Conservation (phyloP, 2,113 vertebrate genomes). For the Tyrannus savana region DNA sequence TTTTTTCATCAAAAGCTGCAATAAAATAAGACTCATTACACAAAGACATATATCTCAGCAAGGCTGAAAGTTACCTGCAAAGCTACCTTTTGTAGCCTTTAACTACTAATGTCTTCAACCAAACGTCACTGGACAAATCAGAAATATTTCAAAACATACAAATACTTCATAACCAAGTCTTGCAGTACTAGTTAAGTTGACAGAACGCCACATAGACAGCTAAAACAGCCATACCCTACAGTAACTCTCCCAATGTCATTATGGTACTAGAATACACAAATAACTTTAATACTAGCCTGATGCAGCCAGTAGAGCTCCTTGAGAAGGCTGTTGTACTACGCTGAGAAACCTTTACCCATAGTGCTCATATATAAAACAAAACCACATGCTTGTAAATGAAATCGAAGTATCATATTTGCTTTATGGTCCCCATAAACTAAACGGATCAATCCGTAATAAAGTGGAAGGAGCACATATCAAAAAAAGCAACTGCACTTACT, state of each 20-base stretch:
- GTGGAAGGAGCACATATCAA: neutral
- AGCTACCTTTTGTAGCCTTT: neutral
- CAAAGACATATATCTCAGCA: neutral
- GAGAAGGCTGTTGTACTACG: neutral
- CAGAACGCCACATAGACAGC: neutral
- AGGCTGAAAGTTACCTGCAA: neutral
- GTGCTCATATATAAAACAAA: neutral
- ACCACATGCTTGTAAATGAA: neutral
- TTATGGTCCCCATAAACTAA: constrained; percentile 10
- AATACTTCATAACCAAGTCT: neutral
- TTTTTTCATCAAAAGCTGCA: neutral
- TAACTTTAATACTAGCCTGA: neutral
- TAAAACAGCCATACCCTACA: neutral
- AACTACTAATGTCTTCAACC: neutral
- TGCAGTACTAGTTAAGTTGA: neutral
- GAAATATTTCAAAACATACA: neutral
- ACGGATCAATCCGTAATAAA: constrained; percentile 26
- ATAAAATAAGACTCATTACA: neutral
- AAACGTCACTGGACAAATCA: neutral
- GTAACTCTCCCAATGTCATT: neutral
- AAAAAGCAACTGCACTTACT: neutral
- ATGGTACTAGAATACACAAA: neutral
- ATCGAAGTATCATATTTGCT: neutral
- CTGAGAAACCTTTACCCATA: neutral
- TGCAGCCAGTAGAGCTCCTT: neutral